Evolutionary conservation across 2,888 invertebrate species (phyloP).

Genomic region (Ichneumoninae sp.): DNA sequence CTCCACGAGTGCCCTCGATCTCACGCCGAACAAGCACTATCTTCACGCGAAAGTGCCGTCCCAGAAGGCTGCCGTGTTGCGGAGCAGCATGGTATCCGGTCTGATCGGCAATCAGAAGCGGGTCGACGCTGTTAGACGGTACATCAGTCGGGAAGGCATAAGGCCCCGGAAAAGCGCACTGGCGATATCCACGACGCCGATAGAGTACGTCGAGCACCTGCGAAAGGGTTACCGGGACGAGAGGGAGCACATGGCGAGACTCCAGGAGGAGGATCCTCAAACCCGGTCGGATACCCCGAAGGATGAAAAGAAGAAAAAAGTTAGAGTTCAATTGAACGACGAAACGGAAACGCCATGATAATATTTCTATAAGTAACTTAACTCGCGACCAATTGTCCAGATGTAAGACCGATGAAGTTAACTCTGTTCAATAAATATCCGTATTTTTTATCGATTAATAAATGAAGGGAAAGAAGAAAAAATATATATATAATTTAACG

Average conservation of each 20-base stretch:
- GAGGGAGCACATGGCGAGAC: slow-evolving; percentile 43
- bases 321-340: slow-evolving; percentile 53
- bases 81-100: slow-evolving; percentile 85
- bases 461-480: slow-evolving; percentile 35
- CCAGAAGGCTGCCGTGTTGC: slow-evolving; percentile 86
- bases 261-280: not conserved
- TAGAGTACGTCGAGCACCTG: slow-evolving; percentile 57
- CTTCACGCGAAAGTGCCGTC: slow-evolving; percentile 85
- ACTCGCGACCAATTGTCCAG: not conserved
- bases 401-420: not conserved
- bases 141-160: slow-evolving; percentile 47
- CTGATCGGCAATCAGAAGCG: slow-evolving; percentile 83
- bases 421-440: not conserved
- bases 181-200: slow-evolving; percentile 48
- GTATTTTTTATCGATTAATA: not conserved
- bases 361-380: not conserved
- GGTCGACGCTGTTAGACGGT: slow-evolving; percentile 46
- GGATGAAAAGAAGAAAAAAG: slow-evolving; percentile 52
- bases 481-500: slow-evolving; percentile 46
- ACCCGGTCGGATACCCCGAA: not conserved
- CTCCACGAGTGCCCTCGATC: slow-evolving; percentile 39
- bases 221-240: slow-evolving; percentile 48
- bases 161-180: slow-evolving; percentile 58
- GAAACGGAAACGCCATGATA: slow-evolving; percentile 23
- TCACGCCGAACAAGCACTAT: slow-evolving; percentile 59